phyloP scores from a whole-genome alignment of 1,140 invertebrate genomes.

The Bilobella aurantiaca region DNA sequence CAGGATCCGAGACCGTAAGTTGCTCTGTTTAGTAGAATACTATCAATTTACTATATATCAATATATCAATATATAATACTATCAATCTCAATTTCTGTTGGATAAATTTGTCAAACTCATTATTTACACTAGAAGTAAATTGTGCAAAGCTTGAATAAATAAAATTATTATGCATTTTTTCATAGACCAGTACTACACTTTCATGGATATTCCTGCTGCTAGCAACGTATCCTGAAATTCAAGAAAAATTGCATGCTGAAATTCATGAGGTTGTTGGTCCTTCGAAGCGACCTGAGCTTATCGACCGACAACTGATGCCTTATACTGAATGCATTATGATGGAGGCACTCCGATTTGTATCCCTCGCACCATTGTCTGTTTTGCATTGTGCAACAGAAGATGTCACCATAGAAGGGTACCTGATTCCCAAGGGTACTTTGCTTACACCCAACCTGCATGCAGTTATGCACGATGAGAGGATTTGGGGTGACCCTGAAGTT shows the following conservation, averaged over 20 bases:
- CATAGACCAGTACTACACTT: conserved; percentile 51
- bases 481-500: conserved; percentile 41
- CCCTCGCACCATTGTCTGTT: conserved; percentile 48
- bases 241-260: conserved; percentile 64
- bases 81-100: too few relatives aligned
- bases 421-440: conserved; percentile 39
- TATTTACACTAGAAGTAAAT: too few relatives aligned
- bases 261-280: conserved; percentile 62
- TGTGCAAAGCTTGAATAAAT: too few relatives aligned
- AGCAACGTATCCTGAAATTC: conserved; percentile 62
- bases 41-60: too few relatives aligned
- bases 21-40: too few relatives aligned
- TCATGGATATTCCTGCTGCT: conserved; percentile 66
- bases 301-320: conserved; percentile 41
- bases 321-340: conserved; percentile 51
- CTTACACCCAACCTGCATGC: conserved; percentile 41
- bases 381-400: conserved; percentile 52
- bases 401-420: conserved; percentile 45
- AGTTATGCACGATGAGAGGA: conserved; percentile 39
- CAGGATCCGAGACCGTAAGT: background rate
- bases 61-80: background rate
- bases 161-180: too few relatives aligned
- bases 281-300: conserved; percentile 48
- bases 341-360: conserved; percentile 47
- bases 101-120: too few relatives aligned